phyloP scores from a whole-genome alignment of 2,888 invertebrate species.

The Melanargia galathea region DNA sequence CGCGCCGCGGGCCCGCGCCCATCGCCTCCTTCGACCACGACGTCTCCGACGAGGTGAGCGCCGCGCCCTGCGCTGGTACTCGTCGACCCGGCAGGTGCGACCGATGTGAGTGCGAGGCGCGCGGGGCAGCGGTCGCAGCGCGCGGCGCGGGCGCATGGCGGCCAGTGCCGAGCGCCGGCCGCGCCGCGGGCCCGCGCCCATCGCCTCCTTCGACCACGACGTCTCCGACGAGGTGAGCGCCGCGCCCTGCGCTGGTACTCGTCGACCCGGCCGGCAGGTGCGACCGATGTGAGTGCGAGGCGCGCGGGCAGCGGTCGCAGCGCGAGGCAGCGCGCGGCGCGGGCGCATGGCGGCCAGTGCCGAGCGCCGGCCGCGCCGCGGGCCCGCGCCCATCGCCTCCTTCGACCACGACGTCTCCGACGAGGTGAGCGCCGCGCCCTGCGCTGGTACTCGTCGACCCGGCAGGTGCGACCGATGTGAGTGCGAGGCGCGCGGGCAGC shows the following conservation, averaged over 20 bases:
- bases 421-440: conserved; percentile 83
- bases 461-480: neutral
- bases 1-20: neutral
- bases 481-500: conserved; percentile 41
- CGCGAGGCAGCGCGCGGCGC: neutral
- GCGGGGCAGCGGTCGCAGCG: conserved; percentile 56
- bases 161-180: conserved; percentile 69
- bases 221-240: conserved; percentile 91
- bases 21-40: neutral
- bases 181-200: conserved; percentile 85
- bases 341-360: conserved; percentile 38
- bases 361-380: conserved; percentile 40
- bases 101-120: conserved; percentile 33
- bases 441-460: conserved; percentile 36
- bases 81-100: neutral
- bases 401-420: conserved; percentile 94
- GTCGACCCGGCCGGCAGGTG: neutral
- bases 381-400: conserved; percentile 85
- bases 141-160: conserved; percentile 46
- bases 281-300: neutral
- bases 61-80: neutral
- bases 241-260: conserved; percentile 9
- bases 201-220: conserved; percentile 94
- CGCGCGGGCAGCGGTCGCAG: conserved; percentile 16
- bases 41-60: neutral